Evolutionary conservation across 2,888 invertebrate genomes (phyloP).

Genomic region (Taphrorychus bicolor): DNA sequence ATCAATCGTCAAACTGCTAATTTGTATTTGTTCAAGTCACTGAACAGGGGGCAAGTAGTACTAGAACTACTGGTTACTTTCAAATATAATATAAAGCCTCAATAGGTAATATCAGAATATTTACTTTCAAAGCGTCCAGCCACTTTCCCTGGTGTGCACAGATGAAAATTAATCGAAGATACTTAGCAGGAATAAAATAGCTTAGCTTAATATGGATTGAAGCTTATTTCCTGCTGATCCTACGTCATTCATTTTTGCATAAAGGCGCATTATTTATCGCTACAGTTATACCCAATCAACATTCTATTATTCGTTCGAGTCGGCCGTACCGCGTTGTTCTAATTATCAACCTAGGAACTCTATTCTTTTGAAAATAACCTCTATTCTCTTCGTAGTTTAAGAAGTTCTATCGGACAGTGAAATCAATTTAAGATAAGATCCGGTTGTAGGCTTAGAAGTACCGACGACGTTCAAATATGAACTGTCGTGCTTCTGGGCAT

Average conservation of each 20-base stretch:
- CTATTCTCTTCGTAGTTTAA: conserved; percentile 26
- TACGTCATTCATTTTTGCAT: too few species aligned
- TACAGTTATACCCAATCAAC: conserved; percentile 1
- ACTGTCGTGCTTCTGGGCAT: conserved; percentile 35
- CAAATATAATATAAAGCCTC: too few species aligned
- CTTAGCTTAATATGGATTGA: conserved; percentile 3
- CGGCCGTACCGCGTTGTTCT: conserved; percentile 26
- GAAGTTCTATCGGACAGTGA: conserved; percentile 29
- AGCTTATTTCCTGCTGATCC: too few species aligned
- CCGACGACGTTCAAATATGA: conserved; percentile 22
- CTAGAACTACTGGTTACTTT: conserved; percentile 19
- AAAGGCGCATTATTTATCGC: background rate
- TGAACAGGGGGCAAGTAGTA: background rate
- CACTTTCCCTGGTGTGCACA: conserved; percentile 31
- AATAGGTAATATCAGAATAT: conserved; percentile 1
- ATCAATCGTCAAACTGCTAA: background rate
- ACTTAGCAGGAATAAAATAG: conserved; percentile 11
- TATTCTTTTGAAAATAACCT: conserved; percentile 27
- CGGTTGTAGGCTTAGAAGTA: conserved; percentile 30
- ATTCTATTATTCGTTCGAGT: conserved; percentile 18
- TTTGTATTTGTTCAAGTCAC: background rate
- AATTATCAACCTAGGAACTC: conserved; percentile 32
- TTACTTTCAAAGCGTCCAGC: conserved; percentile 23
- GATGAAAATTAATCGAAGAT: conserved; percentile 21
- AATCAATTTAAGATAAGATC: conserved; percentile 41